A percentile compares a stretch with the other conserved stretches of the same genome.
Conservation (phyloP, 1,140 invertebrate species). For the Vanessa tameamea region DNA sequence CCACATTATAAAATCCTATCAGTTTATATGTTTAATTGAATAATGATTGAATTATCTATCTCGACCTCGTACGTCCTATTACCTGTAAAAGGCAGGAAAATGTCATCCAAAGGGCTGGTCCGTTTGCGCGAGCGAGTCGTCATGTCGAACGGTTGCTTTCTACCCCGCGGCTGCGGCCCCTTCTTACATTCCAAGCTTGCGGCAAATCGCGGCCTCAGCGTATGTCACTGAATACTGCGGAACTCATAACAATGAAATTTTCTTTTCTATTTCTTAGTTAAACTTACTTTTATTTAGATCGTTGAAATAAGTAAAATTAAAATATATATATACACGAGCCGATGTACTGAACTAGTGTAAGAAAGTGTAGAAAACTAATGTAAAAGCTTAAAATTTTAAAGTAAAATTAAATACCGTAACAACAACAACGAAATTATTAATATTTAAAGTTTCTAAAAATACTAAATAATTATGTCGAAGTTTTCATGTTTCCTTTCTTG, state of each 20-base stretch:
- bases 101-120: constrained; percentile 27
- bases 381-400: no score
- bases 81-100: constrained; percentile 10
- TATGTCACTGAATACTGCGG: constrained; percentile 23
- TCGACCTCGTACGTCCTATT: background rate
- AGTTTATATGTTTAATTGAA: no score
- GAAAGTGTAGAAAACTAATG: no score
- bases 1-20: no score
- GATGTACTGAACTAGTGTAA: no score
- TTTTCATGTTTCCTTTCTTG: constrained; percentile 38
- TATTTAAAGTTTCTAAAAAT: constrained; percentile 4
- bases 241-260: background rate
- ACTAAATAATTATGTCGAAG: constrained; percentile 11
- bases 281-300: no score
- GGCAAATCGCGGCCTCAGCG: constrained; percentile 29
- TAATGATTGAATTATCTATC: constrained; percentile 4
- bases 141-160: constrained; percentile 54
- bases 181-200: constrained; percentile 53
- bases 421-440: background rate
- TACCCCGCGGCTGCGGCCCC: constrained; percentile 58
- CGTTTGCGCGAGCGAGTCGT: constrained; percentile 34
- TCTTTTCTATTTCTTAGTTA: background rate
- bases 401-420: no score
- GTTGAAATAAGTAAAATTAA: no score
- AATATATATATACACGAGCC: no score